Percentiles rank a stretch among this genome's conserved stretches.
Conservation (phyloP, 2,888 invertebrate species). For the Orthonychiurus folsomi region DNA sequence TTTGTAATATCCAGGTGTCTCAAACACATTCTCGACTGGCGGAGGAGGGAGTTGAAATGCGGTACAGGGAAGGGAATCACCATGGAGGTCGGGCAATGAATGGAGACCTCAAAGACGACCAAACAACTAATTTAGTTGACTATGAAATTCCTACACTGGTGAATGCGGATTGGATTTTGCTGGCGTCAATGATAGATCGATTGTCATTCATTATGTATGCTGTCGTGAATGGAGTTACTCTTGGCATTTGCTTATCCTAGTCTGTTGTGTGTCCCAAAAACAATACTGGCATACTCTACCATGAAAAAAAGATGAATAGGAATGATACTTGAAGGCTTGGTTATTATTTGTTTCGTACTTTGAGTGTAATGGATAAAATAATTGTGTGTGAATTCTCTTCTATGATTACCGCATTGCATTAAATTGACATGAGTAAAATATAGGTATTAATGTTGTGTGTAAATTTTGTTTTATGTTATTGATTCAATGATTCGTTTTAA, state of each 20-base stretch:
- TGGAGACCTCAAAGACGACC: slow-evolving; percentile 32
- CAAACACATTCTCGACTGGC: slow-evolving; percentile 34
- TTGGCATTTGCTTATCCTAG: slow-evolving; percentile 28
- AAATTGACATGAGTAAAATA: no score
- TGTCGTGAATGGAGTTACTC: slow-evolving; percentile 49
- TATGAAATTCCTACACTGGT: slow-evolving; percentile 27
- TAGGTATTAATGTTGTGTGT: no score
- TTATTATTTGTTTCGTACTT: no score
- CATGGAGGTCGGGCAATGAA: slow-evolving; percentile 15
- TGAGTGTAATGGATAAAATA: no score
- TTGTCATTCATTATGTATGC: slow-evolving; percentile 41
- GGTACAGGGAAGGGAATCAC: slow-evolving; percentile 25
- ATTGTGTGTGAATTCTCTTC: no score
- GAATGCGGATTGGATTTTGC: slow-evolving; percentile 38
- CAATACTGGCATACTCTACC: no score
- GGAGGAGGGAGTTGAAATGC: slow-evolving; percentile 39
- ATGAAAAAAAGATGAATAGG: no score
- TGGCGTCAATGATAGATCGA: slow-evolving; percentile 38
- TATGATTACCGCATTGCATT: no score
- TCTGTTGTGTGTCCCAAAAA: no score
- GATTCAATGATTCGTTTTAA: no score
- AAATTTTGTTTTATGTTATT: no score
- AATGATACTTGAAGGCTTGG: no score
- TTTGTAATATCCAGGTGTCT: slow-evolving; percentile 27
- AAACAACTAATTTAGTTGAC: slow-evolving; percentile 23